phyloP scores from a whole-genome alignment of 2,797 vertebrate species.

The Balearica regulorum region DNA sequence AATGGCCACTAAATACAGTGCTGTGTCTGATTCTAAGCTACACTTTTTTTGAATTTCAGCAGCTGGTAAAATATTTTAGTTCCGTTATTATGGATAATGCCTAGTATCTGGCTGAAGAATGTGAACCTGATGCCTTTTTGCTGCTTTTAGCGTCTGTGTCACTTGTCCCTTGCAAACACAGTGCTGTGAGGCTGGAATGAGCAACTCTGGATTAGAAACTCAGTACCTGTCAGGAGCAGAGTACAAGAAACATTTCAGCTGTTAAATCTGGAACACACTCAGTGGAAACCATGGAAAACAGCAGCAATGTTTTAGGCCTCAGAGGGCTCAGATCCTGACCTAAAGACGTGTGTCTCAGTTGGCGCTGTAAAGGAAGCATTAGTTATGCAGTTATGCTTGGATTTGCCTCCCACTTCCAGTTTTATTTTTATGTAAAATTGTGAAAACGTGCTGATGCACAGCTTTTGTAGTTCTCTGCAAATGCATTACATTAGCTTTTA shows the following conservation, averaged over 20 bases:
- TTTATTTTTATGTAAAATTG: neutral
- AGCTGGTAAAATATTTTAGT: neutral
- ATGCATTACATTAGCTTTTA: neutral
- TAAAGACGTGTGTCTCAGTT: neutral
- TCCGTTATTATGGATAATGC: neutral
- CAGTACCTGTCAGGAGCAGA: neutral
- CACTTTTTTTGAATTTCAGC: neutral
- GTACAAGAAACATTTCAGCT: neutral
- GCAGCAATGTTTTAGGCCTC: neutral
- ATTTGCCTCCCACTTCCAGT: neutral
- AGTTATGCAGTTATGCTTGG: neutral
- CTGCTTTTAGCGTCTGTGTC: neutral
- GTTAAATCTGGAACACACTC: neutral
- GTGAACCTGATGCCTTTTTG: neutral
- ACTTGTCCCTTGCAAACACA: neutral
- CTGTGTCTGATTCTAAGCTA: neutral
- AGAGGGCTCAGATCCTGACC: neutral
- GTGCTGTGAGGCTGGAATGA: neutral
- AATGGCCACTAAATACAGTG: neutral
- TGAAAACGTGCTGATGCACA: neutral
- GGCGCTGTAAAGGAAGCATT: neutral
- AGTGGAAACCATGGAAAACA: neutral
- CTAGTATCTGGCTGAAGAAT: neutral
- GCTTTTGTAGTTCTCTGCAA: neutral
- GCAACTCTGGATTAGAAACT: neutral